Evolutionary conservation across 2,888 invertebrate species (phyloP).

Genomic region (Camptogramma bilineatum): DNA sequence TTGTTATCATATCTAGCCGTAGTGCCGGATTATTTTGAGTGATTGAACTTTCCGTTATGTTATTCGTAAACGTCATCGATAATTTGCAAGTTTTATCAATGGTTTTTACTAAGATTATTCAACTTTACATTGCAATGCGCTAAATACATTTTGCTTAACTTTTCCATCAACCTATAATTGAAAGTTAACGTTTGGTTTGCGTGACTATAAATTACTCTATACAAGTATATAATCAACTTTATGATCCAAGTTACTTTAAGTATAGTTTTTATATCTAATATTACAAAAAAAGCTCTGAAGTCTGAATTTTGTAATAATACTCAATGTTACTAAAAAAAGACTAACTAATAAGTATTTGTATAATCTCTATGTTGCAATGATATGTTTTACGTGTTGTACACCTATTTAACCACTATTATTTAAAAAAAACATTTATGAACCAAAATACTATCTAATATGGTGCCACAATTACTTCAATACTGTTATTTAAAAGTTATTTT

Average conservation of each 20-base stretch:
- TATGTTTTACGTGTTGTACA: constrained; percentile 7
- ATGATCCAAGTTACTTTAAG: not conserved
- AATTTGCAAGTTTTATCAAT: not conserved
- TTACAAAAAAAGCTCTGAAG: not conserved
- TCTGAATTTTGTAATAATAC: not conserved
- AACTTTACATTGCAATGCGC: too few relatives aligned
- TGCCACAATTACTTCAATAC: not conserved
- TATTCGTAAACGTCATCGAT: not conserved
- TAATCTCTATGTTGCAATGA: not conserved
- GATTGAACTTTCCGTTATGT: not conserved
- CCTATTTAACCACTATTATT: not conserved
- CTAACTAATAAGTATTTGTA: too few relatives aligned
- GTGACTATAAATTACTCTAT: not conserved
- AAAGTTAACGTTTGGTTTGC: not conserved
- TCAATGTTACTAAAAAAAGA: constrained; percentile 8
- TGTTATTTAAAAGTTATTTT: not conserved
- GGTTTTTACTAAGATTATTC: not conserved
- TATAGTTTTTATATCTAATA: not conserved
- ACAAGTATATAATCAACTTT: not conserved
- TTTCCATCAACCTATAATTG: not conserved
- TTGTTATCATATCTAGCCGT: not conserved
- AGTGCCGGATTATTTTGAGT: not conserved
- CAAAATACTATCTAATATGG: constrained; percentile 1
- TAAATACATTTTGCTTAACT: constrained; percentile 6
- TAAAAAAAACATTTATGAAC: not conserved